Base-by-base conservation (phyloP, 1,140 invertebrate species). In the Trichonephila clavipes region DNA sequence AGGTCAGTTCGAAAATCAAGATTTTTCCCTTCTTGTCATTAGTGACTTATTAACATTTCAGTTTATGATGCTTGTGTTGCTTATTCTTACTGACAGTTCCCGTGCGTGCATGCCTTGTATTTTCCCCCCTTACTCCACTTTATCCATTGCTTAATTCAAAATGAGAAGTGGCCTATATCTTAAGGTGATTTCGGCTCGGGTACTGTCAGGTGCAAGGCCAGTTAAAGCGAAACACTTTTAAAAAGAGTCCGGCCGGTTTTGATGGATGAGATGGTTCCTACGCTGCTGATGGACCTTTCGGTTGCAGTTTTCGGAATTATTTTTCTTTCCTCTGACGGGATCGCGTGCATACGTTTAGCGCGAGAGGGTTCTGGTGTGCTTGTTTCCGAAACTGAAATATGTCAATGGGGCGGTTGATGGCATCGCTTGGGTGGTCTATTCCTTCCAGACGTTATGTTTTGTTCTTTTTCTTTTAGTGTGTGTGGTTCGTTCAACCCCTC, bases 151-250 rank as follows among this genome's bases (percentile, higher is more conserved):
- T 24, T 28, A 77, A 40, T 77, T 77, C 72, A 28, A 77, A 77
- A 34, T 28, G 72, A 77, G 72, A 77, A 34, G 28, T 77, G 72
- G 72, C 72, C 72, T 77, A 77, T 77, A 77, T 77, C 72, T 77
- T 77, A 77, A 77, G 72, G 69, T 77, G 69, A 77, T 77, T 77
- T 77, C 28, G 16, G 18, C 24, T 69, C 66, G 16, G 28, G 72
- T 40, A 77, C 72, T 77, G 72, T 77, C 72, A 77, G 28, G 72
- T 40, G 72, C 72, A 77, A 77, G 72, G 72, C 72, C 72, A 77
- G 72, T 77, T 40, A 77, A 51, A 51, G 28, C 40, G 72, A 77
- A 77, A 77, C 72, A 77, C 3, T 69, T 77, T 77, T 51, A 51
- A 51, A 51, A 77, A 77, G 72, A 77, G 72, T 77, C 72, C 28